Conservation (phyloP, 2,888 invertebrate genomes). For the Drosophila quinaria region DNA sequence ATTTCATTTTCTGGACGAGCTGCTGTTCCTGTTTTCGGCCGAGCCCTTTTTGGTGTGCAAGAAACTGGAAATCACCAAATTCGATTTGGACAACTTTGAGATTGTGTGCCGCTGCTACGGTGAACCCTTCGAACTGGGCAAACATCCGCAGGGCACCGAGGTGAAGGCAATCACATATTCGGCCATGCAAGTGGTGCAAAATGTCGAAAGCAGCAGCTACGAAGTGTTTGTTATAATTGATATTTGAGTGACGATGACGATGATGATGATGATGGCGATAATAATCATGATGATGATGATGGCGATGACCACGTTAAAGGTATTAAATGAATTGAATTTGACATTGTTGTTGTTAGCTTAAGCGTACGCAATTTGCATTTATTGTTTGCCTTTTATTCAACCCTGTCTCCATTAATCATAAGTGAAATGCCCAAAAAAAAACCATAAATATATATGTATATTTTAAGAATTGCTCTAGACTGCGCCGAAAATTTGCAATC, state of each 20-base stretch:
- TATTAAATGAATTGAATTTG: slow-evolving; percentile 57
- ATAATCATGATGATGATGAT: slow-evolving; percentile 4
- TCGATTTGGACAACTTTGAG: slow-evolving; percentile 92
- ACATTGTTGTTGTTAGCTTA: slow-evolving; percentile 35
- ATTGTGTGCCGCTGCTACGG: slow-evolving; percentile 94
- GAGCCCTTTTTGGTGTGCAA: slow-evolving; percentile 96
- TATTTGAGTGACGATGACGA: slow-evolving; percentile 88
- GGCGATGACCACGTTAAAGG: slow-evolving; percentile 24
- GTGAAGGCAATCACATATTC: slow-evolving; percentile 99
- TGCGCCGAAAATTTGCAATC: slow-evolving; percentile 66
- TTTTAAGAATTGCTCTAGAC: slow-evolving; percentile 35
- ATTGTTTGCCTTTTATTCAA: slow-evolving; percentile 40
- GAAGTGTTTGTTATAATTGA: slow-evolving; percentile 99
- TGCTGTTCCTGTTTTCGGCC: slow-evolving; percentile 95
- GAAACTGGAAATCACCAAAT: slow-evolving; percentile 94
- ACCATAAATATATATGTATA: slow-evolving; percentile 27
- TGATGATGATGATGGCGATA: slow-evolving; percentile 12
- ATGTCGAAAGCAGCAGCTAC: slow-evolving; percentile 89
- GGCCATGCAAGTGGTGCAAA: slow-evolving; percentile 96
- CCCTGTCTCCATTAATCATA: slow-evolving; percentile 77
- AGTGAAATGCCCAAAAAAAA: slow-evolving; percentile 58
- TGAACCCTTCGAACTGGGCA: slow-evolving; percentile 96
- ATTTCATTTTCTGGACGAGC: slow-evolving; percentile 97
- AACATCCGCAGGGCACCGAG: slow-evolving; percentile 99
- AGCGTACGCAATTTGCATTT: slow-evolving; percentile 44